Percentiles rank a stretch among this genome's conserved stretches.
Conservation (phyloP, 2,797 vertebrate species). For the Myotis myotis region DNA sequence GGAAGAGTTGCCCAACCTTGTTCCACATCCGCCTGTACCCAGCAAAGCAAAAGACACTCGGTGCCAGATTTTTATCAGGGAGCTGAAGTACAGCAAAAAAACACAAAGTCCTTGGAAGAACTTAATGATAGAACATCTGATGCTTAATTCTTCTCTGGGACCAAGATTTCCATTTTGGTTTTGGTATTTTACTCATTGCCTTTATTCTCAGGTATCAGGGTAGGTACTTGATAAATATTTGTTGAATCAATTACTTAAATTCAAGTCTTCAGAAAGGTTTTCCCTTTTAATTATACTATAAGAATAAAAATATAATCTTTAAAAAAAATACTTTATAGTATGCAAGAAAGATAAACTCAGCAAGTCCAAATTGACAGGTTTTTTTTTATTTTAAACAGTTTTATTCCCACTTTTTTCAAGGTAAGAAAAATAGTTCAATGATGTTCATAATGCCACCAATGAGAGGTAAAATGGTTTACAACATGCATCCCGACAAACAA, state of each 20-base stretch:
- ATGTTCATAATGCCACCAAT: background rate
- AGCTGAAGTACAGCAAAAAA: background rate
- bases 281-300: background rate
- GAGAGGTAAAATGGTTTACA: background rate
- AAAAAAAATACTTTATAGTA: background rate
- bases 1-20: background rate
- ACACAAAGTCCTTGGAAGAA: background rate
- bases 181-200: background rate
- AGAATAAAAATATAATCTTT: background rate
- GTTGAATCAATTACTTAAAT: background rate
- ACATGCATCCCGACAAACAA: background rate
- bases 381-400: background rate
- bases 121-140: background rate
- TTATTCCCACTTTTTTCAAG: background rate
- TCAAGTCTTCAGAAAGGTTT: background rate
- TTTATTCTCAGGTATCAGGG: slow-evolving; percentile 22
- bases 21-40: background rate
- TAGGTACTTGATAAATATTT: background rate
- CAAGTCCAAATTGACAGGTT: background rate
- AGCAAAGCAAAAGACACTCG: background rate
- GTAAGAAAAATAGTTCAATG: slow-evolving; percentile 6
- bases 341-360: background rate
- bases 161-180: background rate
- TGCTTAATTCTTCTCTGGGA: background rate
- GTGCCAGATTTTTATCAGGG: background rate